Evolutionary conservation across 1,140 invertebrate genomes (phyloP), one percentile per base, ranked within the genome.

Genomic region (Danaus melanippus): DNA sequence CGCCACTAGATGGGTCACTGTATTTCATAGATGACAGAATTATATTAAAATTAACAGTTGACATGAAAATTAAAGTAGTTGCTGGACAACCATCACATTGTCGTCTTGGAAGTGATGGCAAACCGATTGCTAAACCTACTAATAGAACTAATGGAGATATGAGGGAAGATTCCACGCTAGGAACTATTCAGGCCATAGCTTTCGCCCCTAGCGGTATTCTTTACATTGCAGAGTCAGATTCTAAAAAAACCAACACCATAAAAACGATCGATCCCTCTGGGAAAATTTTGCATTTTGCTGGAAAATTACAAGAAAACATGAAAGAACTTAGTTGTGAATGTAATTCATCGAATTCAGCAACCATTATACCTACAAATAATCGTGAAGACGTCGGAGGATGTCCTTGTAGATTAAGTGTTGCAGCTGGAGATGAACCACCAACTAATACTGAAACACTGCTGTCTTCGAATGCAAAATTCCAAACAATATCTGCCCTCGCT

Each of bases 21-120:
- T 96, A 98, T 75, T 97, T 99, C 66, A 94, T 99, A 48, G 98
- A 99, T 74, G 96, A 98, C 74, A 91, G 96, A 58, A 91, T 98
- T 3, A 94, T 99, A 0, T 87, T 98, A 42, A 96, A 97, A 80
- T 86, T 99, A 44, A 98, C 96, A 1, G 92, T 93, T 41, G 96
- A 97, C 70, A 91, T 95, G 89, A 96, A 97, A 84, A 93, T 95
- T 8, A 93, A 94, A 66, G 93, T 97, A 0, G 93, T 98, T 4
- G 96, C 97, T 53, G 97, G 97, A 40, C 94, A 93, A 42, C 96
- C 96, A 4, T 87, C 96, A 9, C 96, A 98, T 79, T 98, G 96
- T 67, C 88, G 89, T 54, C 77, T 89, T 10, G 75, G 79, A 48
- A 81, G 67, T 42, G 79, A 88, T 50, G 84, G 80, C 10, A 84